Percentiles rank a stretch among this genome's conserved stretches.
These are phyloP conservation scores for Gymnopithys bicolor DNA, from an alignment of 2,797 vertebrate genomes.

Conservation along the genomic window DNA sequence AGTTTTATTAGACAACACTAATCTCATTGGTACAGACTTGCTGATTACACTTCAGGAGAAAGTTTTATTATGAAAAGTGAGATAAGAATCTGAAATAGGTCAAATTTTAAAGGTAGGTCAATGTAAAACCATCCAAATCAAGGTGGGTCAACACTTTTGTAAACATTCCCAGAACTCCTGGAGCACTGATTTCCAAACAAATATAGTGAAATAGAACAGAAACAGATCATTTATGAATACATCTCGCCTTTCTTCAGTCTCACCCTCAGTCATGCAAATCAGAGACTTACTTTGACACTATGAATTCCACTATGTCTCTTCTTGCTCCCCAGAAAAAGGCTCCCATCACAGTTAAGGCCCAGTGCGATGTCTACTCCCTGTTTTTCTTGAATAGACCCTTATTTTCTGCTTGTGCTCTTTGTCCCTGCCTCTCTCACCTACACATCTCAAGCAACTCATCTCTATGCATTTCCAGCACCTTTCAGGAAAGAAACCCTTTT, in stretches of 20 bases:
- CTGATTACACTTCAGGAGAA: conserved; percentile 38
- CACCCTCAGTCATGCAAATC: neutral
- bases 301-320: neutral
- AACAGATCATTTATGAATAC: neutral
- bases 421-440: neutral
- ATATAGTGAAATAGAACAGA: neutral
- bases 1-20: conserved; percentile 49
- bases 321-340: neutral
- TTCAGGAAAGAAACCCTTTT: neutral
- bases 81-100: neutral
- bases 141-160: neutral
- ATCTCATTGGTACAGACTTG: conserved; percentile 37
- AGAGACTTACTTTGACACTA: neutral
- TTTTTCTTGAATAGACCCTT: neutral
- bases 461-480: neutral
- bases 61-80: neutral
- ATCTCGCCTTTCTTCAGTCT: neutral
- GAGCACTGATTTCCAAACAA: neutral
- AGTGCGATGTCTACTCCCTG: neutral
- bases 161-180: neutral
- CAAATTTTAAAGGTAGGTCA: neutral
- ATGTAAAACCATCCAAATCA: neutral
- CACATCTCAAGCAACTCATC: neutral
- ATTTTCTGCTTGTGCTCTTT: neutral
- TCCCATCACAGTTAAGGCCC: neutral